Evolutionary conservation across 2,113 vertebrate species (phyloP).

Genomic region (Peromyscus leucopus): DNA sequence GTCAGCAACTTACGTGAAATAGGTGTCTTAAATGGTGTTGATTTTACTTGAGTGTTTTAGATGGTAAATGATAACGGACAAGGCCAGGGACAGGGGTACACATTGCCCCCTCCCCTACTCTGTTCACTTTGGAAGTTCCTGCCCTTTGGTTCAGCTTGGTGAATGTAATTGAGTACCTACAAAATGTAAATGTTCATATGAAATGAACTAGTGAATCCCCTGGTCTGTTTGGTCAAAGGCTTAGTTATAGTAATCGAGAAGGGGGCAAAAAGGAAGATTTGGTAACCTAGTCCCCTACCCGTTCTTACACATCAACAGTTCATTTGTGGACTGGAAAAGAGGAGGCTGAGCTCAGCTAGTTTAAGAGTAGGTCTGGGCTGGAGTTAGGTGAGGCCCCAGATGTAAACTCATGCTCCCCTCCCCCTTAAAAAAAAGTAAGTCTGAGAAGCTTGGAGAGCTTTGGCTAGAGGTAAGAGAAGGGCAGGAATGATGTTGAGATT

Average conservation of each 20-base stretch:
- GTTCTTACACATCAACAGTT: background rate
- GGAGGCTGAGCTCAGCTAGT: background rate
- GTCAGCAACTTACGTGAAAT: conserved; percentile 47
- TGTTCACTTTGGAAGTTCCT: background rate
- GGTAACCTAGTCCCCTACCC: background rate
- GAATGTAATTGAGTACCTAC: conserved; percentile 9
- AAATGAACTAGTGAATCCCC: background rate
- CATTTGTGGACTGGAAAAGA: background rate
- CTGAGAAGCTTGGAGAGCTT: background rate
- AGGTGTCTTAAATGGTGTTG: conserved; percentile 13
- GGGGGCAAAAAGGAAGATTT: background rate
- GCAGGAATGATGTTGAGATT: background rate
- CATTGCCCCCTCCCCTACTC: background rate
- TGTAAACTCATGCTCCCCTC: background rate
- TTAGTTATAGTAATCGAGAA: conserved; percentile 43
- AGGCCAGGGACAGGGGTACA: background rate
- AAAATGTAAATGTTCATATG: conserved; percentile 29
- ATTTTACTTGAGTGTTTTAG: conserved; percentile 25
- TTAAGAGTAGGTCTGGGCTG: background rate
- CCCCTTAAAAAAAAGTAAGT: background rate
- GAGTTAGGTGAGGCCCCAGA: background rate
- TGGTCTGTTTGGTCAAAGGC: conserved; percentile 28
- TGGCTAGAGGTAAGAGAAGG: conserved; percentile 10
- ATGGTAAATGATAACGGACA: background rate
- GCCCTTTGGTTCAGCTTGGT: background rate